Evolutionary conservation across 1,140 invertebrate genomes (phyloP), one percentile per base, ranked within the genome.

Genomic region (Drosophila equinoxialis): DNA sequence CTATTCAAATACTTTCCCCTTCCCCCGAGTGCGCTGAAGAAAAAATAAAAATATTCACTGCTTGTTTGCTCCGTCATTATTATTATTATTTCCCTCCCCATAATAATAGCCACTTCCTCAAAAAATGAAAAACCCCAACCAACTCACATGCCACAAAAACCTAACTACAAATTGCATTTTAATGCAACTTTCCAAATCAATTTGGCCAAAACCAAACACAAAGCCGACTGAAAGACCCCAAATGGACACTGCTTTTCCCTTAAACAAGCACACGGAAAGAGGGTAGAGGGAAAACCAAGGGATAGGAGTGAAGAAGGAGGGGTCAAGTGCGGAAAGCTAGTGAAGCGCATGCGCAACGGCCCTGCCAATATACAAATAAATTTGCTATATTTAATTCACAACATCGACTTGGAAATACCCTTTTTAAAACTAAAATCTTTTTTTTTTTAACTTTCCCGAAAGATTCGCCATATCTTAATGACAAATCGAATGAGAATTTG

Each of bases 161-260:
- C 17, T 51, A 51, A 51, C 79, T 83, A 77, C 76, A 87, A 84
- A 89, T 90, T 89, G 81, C 81, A 85, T 84, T 90, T 89, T 90
- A 85, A 90, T 90, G 81, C 77, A 89, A 90, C 85, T 90, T 90
- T 90, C 84, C 71, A 85, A 90, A 89, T 90, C 85, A 85, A 81
- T 85, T 90, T 79, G 58, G 71, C 30, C 13, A 79, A 79, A 73
- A 58, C 60, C 70, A 71, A 71, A 62, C 66, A 17, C 14, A 39
- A 23, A 23, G 17, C 11, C 30, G n/a, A 41, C 7, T 23, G 65
- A 68, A 37, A 17, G 55, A 35, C 8, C 23, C 51, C 62, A 70
- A 70, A 60, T 39, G 65, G 45, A 64, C 17, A 10, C 20, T 10
- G 45, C 45, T 51, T 69, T 79, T 79, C 77, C 77, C 77, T 68